These are phyloP conservation scores for Myrmophylax atrothorax DNA, from an alignment of 2,113 vertebrate species.

Conservation along the genomic window DNA sequence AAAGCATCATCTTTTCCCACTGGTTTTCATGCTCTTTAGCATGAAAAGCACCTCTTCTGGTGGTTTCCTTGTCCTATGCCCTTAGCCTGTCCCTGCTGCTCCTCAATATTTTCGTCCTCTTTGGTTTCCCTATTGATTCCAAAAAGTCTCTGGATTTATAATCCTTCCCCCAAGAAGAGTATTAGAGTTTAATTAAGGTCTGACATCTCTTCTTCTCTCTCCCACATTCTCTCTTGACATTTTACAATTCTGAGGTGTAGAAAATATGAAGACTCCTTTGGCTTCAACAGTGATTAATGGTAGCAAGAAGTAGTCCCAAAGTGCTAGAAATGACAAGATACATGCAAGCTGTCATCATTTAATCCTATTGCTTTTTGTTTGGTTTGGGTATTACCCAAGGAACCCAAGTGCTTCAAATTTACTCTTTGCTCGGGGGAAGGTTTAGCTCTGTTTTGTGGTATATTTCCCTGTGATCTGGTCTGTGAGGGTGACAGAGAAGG, in stretches of 20 bases:
- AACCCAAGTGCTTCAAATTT: background rate
- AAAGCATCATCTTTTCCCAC: background rate
- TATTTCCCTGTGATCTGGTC: background rate
- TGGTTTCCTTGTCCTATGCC: background rate
- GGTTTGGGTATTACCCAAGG: background rate
- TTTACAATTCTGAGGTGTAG: background rate
- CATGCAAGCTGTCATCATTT: background rate
- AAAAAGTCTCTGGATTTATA: background rate
- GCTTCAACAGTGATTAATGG: slow-evolving; percentile 7
- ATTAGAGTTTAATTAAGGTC: background rate
- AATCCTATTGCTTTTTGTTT: background rate
- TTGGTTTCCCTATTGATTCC: background rate
- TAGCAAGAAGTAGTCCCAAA: background rate
- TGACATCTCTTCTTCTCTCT: background rate
- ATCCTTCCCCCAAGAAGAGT: background rate
- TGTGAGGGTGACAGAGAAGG: background rate
- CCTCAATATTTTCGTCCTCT: background rate
- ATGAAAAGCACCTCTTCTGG: background rate
- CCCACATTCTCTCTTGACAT: background rate
- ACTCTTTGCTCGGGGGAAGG: background rate
- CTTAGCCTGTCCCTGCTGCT: background rate
- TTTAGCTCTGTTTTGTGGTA: background rate
- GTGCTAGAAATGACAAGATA: slow-evolving; percentile 11
- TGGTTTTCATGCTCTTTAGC: background rate
- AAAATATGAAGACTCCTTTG: slow-evolving; percentile 5